phyloP scores from a whole-genome alignment of 2,888 invertebrate species.

The Meta bourneti region DNA sequence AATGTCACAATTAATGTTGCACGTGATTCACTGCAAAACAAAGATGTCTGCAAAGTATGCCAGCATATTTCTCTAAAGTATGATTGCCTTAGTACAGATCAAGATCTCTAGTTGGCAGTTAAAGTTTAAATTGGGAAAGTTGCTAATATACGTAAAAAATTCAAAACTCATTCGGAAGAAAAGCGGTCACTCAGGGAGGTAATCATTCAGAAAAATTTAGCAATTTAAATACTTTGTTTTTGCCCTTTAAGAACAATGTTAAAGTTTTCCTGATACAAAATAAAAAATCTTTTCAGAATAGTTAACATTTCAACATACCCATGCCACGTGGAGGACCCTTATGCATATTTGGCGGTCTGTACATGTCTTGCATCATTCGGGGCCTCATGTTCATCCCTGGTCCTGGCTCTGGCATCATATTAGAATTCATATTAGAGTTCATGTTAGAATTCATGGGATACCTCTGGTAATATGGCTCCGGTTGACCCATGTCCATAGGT shows the following conservation, averaged over 20 bases:
- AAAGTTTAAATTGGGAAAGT: no score
- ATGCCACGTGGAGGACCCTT: conserved; percentile 60
- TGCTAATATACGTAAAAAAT: no score
- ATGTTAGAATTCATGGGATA: not conserved
- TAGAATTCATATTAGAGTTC: conserved; percentile 3
- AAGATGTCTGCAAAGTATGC: no score
- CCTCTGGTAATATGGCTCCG: conserved; percentile 19
- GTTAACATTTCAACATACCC: conserved; percentile 21
- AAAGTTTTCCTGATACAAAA: not conserved
- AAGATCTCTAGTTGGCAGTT: no score
- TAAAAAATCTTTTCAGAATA: not conserved
- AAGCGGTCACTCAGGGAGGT: no score
- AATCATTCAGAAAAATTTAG: no score
- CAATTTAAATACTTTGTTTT: not conserved
- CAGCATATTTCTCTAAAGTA: no score
- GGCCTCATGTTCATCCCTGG: conserved; percentile 50
- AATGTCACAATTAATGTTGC: no score
- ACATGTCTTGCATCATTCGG: conserved; percentile 50
- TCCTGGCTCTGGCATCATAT: conserved; percentile 6
- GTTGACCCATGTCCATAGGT: conserved; percentile 29
- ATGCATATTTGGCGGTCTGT: conserved; percentile 46
- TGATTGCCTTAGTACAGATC: no score
- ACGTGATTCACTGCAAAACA: no score
- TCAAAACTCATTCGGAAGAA: no score
- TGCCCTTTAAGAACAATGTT: not conserved